These are phyloP conservation scores for Trichogramma dendrolimi DNA, from an alignment of 2,888 invertebrate species.

Conservation along the genomic window DNA sequence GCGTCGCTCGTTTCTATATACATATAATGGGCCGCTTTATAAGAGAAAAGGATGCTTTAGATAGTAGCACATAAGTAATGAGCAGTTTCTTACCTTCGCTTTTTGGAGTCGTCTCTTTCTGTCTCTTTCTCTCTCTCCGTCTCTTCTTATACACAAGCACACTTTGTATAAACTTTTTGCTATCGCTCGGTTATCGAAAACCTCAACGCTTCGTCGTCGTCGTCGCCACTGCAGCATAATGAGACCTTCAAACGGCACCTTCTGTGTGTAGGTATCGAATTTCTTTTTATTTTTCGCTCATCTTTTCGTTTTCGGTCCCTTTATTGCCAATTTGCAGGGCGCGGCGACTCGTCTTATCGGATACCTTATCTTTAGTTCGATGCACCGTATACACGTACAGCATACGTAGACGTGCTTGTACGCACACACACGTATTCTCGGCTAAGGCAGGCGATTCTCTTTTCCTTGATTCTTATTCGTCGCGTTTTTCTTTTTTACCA, in stretches of 20 bases:
- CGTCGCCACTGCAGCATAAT: constrained; percentile 38
- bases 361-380: no score
- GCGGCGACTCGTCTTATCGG: constrained; percentile 1
- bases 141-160: no score
- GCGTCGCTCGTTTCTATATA: no score
- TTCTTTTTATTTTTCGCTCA: constrained; percentile 13
- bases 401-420: background rate
- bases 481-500: constrained; percentile 2
- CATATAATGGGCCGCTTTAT: no score
- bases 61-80: no score
- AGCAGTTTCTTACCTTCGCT: background rate
- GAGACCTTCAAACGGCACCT: constrained; percentile 46
- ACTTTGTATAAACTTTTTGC: constrained; percentile 11
- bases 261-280: constrained; percentile 28
- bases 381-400: background rate
- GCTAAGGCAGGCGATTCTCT: background rate
- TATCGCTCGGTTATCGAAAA: constrained; percentile 46
- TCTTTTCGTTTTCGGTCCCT: constrained; percentile 14
- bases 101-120: constrained; percentile 8
- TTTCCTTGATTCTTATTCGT: background rate
- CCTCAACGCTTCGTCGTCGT: constrained; percentile 25
- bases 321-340: constrained; percentile 23
- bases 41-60: no score
- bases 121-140: constrained; percentile 12
- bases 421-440: background rate